Conservation (phyloP, 2,113 vertebrate species). For the Hymenochirus boettgeri region DNA sequence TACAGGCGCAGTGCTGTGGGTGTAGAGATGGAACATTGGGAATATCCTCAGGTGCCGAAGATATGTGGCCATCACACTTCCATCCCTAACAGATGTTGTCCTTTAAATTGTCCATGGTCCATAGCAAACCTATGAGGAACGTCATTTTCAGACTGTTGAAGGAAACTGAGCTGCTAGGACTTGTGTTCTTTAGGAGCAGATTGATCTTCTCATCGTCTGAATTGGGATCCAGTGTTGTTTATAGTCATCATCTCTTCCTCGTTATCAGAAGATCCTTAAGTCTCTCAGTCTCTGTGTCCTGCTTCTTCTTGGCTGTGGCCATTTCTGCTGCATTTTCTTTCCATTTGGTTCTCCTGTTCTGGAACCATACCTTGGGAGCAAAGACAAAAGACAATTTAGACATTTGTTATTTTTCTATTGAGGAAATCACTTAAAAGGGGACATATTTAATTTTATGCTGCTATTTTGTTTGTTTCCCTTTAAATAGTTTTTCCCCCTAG, state of each 20-base stretch:
- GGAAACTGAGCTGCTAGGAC: slow-evolving; percentile 68
- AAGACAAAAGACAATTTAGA: too few relatives aligned
- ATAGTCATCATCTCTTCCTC: slow-evolving; percentile 97
- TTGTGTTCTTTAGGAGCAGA: slow-evolving; percentile 93
- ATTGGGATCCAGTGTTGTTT: slow-evolving; percentile 94
- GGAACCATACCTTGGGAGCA: slow-evolving; percentile 86
- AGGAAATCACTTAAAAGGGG: too few relatives aligned
- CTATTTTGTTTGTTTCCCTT: too few relatives aligned
- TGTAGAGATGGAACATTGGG: slow-evolving; percentile 4
- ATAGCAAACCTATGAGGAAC: slow-evolving; percentile 63
- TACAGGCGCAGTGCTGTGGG: slow-evolving; percentile 39
- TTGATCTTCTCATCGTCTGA: slow-evolving; percentile 96
- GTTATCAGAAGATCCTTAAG: slow-evolving; percentile 87
- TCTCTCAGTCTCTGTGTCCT: slow-evolving; percentile 92
- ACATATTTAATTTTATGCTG: too few relatives aligned
- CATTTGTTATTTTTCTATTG: too few relatives aligned
- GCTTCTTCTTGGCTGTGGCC: slow-evolving; percentile 96
- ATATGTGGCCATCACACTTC: slow-evolving; percentile 1
- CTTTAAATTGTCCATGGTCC: not conserved
- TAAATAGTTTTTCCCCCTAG: too few relatives aligned
- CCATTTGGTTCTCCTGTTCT: slow-evolving; percentile 96
- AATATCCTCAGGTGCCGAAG: not conserved
- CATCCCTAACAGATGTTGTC: slow-evolving; percentile 2
- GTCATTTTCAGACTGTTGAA: slow-evolving; percentile 80
- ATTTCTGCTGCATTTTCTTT: slow-evolving; percentile 95